Evolutionary conservation across 2,888 invertebrate species (phyloP), one percentile per base, ranked within the genome.

Genomic region (Antitype chi): DNA sequence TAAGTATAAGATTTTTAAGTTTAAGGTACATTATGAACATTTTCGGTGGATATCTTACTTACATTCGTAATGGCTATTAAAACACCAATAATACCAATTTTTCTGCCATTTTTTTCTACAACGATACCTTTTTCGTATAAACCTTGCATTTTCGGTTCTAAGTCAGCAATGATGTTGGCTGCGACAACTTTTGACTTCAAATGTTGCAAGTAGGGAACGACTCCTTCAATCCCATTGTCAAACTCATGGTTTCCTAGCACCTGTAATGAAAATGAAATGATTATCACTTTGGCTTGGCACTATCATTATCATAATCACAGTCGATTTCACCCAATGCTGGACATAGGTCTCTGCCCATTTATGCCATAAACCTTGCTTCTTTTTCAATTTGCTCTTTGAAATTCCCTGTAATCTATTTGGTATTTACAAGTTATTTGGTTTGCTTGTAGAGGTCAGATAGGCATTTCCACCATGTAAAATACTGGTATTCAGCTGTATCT

Each of bases 221-320:
- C 94, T 5, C 98, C 98, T 62, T 95, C 97, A 2, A 98, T 95
- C 0, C 97, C 97, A 86, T 98, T 97, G 91, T 99, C 99, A 87
- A 99, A 99, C 91, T 99, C 99, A 90, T 99, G 99, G 91, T 99
- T 99, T 3, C 99, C 99, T 63, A 99, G 92, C 0, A 98, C 98
- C 98, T 98, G 91, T 32, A 15, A 32, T 20, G 7, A 8, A 32
- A 55, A 55, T 11, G 0, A 17, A 49, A 70, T 55, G 0, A 25
- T 76, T 1, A 23, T 75, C 1, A 28, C 25, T 28, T 62, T 28
- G 17, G 9, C 0, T 25, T 59, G 5, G 1, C 6, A 32, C 3
- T 13, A 47, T 74, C 8, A 32, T 74, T n/a, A 49, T 25, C 32
- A 47, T 6, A 28, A 17, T 23, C 7, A 70, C 32, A 49, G 13